Evolutionary conservation across 2,113 vertebrate species (phyloP).

Genomic region (Toxotes chatareus): DNA sequence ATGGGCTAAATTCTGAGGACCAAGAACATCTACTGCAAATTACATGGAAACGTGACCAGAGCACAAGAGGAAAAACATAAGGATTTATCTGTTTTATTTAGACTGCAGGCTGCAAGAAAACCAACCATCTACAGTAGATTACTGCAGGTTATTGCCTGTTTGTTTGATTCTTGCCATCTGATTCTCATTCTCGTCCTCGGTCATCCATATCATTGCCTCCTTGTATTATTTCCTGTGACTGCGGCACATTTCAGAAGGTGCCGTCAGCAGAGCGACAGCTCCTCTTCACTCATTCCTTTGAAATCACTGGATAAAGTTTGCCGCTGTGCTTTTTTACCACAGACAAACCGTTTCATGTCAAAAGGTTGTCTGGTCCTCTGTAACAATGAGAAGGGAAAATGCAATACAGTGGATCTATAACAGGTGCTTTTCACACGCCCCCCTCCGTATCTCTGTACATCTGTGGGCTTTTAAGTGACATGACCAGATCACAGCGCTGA

Average conservation of each 20-base stretch:
- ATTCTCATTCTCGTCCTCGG: conserved; percentile 1
- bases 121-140: not conserved
- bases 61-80: too few relatives aligned
- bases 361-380: not conserved
- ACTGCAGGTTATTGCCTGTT: not conserved
- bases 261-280: not conserved
- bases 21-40: too few relatives aligned
- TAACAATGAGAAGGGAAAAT: not conserved
- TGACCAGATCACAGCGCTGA: not conserved
- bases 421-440: not conserved
- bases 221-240: conserved; percentile 22
- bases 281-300: not conserved
- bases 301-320: not conserved
- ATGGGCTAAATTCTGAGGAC: too few relatives aligned
- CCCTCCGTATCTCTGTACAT: not conserved
- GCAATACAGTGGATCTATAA: not conserved
- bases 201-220: conserved; percentile 24
- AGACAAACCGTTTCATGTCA: not conserved
- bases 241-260: not conserved
- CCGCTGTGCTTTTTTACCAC: not conserved
- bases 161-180: not conserved
- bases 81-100: too few relatives aligned
- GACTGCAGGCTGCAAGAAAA: not conserved
- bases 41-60: too few relatives aligned
- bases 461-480: not conserved